Conservation (phyloP, 2,113 vertebrate genomes). For the Lophura nycthemera region DNA sequence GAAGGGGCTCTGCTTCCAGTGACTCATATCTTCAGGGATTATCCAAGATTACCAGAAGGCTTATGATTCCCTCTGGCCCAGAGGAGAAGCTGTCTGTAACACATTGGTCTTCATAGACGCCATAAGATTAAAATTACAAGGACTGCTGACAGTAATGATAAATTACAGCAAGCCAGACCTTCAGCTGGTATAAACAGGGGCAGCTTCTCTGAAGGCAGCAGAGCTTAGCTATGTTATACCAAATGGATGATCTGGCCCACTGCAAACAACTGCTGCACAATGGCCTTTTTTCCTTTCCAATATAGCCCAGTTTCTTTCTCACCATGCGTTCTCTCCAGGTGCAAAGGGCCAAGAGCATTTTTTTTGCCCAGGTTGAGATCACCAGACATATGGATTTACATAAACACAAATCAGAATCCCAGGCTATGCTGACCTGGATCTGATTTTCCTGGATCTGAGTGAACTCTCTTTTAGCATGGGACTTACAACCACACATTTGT, state of each 20-base stretch:
- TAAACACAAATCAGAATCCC: not conserved
- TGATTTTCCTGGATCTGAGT: not conserved
- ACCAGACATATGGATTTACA: not conserved
- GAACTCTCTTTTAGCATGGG: not conserved
- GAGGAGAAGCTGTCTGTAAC: not conserved
- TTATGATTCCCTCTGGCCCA: conserved; percentile 2
- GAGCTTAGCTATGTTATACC: not conserved
- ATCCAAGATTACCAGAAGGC: conserved; percentile 13
- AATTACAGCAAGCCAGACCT: not conserved
- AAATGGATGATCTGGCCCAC: not conserved
- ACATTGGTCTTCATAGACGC: not conserved
- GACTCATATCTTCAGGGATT: conserved; percentile 60
- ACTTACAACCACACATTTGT: not conserved
- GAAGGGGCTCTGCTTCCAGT: conserved; percentile 45
- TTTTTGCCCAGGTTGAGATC: not conserved
- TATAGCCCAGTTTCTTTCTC: not conserved
- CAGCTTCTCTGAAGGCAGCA: not conserved
- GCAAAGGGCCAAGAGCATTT: not conserved
- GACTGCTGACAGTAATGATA: not conserved
- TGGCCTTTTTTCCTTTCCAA: not conserved
- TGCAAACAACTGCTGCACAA: not conserved
- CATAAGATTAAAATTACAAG: not conserved
- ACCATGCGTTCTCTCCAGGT: not conserved
- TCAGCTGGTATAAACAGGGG: not conserved
- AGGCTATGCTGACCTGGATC: not conserved